phyloP scores from a whole-genome alignment of 2,888 invertebrate genomes.

The Melitaea athalia region DNA sequence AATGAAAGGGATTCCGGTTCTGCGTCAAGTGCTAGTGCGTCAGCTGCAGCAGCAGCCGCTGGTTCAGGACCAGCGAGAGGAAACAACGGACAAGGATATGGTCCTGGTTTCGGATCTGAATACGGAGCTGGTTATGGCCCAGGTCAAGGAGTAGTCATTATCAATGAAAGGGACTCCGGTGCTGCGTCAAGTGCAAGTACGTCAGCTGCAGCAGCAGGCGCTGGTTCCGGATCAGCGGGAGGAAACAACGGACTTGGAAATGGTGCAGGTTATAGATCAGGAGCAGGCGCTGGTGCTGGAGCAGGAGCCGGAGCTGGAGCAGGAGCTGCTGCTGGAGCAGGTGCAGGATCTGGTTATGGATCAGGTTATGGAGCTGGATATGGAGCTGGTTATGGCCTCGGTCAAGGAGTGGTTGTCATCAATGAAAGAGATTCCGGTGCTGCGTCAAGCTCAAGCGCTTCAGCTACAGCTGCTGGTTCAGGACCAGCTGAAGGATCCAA shows the following conservation, averaged over 20 bases:
- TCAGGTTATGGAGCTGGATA: neutral
- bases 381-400: neutral
- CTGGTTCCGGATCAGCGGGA: no score
- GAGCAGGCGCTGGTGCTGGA: neutral
- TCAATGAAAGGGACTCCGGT: no score
- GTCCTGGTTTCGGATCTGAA: no score
- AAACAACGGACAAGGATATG: no score
- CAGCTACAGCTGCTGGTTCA: neutral
- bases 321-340: neutral
- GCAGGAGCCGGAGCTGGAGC: no score
- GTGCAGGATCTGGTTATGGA: neutral
- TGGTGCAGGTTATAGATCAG: constrained; percentile 1
- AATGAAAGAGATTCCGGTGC: neutral
- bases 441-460: neutral
- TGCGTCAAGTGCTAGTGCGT: neutral
- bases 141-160: no score
- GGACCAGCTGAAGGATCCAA: neutral
- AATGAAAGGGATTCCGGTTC: no score
- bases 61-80: no score
- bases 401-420: neutral
- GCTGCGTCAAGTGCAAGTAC: neutral
- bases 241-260: no score
- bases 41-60: no score
- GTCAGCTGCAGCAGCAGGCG: no score
- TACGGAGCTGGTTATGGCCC: no score